Evolutionary conservation across 2,113 vertebrate species (phyloP).

Genomic region (Ginglymostoma cirratum): DNA sequence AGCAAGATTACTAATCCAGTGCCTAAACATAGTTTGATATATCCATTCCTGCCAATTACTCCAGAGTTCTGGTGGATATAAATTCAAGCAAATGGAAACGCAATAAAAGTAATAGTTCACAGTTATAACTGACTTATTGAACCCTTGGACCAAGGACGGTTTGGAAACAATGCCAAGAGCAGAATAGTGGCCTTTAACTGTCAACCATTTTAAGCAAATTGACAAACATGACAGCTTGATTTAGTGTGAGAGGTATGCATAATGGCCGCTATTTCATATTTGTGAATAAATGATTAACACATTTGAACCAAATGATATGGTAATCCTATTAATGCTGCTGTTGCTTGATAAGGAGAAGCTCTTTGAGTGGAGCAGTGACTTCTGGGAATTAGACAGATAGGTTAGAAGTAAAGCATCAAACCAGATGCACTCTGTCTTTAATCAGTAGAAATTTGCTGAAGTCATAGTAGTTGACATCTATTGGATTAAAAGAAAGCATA

Average conservation of each 20-base stretch:
- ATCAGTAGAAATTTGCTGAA: not conserved
- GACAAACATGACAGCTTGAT: not conserved
- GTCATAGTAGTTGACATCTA: not conserved
- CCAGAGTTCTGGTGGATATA: not conserved
- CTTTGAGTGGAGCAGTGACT: not conserved
- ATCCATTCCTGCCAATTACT: not conserved
- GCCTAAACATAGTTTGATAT: not conserved
- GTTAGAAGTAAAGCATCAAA: not conserved
- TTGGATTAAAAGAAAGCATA: not conserved
- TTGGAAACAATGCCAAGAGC: not conserved
- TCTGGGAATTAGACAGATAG: not conserved
- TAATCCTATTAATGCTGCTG: not conserved
- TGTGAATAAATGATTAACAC: not conserved
- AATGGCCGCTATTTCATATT: not conserved
- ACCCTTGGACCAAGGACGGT: not conserved
- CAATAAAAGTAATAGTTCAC: not conserved
- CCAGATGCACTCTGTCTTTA: not conserved
- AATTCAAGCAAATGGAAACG: conserved; percentile 20
- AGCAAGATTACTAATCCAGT: not conserved
- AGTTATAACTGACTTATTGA: not conserved
- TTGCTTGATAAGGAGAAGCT: not conserved
- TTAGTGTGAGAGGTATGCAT: not conserved
- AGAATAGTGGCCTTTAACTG: not conserved
- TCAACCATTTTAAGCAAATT: not conserved
- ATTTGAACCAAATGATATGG: not conserved